phyloP scores from a whole-genome alignment of 2,113 vertebrate species.

The Ailuropoda melanoleuca region DNA sequence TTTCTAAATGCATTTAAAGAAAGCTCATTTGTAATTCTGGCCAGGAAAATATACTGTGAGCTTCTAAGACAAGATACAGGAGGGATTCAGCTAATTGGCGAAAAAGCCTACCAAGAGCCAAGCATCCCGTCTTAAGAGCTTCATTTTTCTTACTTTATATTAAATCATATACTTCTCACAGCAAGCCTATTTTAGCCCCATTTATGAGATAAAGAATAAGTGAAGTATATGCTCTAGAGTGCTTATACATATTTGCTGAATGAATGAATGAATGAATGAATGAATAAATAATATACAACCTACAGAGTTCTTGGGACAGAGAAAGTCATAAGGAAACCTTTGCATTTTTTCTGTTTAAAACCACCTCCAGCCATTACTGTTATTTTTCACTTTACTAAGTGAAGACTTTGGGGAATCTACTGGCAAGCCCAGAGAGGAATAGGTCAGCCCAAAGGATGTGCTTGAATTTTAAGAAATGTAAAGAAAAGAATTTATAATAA shows the following conservation, averaged over 20 bases:
- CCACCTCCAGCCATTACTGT: neutral
- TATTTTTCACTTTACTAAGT: neutral
- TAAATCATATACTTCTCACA: neutral
- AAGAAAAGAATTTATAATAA: neutral
- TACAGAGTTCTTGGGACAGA: neutral
- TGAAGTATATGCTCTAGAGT: neutral
- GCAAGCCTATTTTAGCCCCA: neutral
- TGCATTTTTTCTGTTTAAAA: neutral
- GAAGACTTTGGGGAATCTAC: neutral
- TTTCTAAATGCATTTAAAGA: neutral
- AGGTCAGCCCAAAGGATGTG: neutral
- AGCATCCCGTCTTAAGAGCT: neutral
- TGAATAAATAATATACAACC: neutral
- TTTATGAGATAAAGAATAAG: neutral
- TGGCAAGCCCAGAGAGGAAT: neutral
- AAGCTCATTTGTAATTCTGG: constrained; percentile 4
- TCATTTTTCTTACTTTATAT: neutral
- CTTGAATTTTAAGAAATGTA: neutral
- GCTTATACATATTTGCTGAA: neutral
- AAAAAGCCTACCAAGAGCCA: neutral
- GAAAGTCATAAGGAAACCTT: neutral
- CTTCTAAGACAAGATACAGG: neutral
- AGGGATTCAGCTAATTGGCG: neutral
- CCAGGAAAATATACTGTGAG: neutral
- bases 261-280: neutral